Evolutionary conservation across 2,797 vertebrate genomes (phyloP).

Genomic region (Columba guinea): DNA sequence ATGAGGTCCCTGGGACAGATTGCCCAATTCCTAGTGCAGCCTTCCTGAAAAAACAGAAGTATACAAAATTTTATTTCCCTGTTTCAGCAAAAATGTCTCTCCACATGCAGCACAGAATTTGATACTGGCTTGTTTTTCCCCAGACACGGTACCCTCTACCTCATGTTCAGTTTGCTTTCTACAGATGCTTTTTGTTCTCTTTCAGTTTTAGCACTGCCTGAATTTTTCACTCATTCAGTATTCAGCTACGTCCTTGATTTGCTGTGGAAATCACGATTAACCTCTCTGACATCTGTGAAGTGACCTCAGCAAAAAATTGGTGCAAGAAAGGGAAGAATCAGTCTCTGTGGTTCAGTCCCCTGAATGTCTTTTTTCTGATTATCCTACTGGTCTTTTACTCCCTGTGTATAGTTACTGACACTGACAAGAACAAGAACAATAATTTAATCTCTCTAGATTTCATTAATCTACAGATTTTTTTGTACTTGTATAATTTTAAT

Average conservation of each 20-base stretch:
- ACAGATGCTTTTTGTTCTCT: background rate
- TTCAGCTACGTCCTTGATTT: background rate
- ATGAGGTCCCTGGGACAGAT: slow-evolving; percentile 13
- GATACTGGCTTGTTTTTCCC: background rate
- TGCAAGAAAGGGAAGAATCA: background rate
- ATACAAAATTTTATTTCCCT: background rate
- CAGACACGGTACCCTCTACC: background rate
- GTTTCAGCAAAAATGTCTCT: background rate
- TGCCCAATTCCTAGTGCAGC: background rate
- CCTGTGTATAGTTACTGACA: background rate
- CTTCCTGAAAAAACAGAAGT: background rate
- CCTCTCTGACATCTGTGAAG: background rate
- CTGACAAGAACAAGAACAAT: background rate
- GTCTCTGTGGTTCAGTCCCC: background rate
- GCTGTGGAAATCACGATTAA: background rate
- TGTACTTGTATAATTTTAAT: background rate
- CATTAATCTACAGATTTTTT: background rate
- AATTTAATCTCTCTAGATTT: background rate
- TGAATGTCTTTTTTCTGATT: background rate
- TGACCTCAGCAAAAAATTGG: background rate
- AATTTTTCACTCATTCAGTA: background rate
- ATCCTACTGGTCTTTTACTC: background rate
- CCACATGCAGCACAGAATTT: background rate
- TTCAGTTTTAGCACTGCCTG: background rate
- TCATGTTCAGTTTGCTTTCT: background rate